Conservation (phyloP, 2,888 invertebrate species). For the Keiferia lycopersicella region DNA sequence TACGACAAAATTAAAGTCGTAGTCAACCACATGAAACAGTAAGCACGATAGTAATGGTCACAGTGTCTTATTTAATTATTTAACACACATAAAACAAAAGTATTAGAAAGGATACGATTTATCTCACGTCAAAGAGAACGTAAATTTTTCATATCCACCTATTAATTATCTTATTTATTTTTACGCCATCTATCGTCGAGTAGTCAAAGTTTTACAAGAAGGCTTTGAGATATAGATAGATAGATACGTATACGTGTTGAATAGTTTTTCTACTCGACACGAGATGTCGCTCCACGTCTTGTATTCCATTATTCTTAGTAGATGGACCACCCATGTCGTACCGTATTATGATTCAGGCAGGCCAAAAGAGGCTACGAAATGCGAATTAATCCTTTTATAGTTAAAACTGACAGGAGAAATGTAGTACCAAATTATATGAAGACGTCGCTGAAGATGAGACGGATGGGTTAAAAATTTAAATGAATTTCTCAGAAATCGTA, state of each 20-base stretch:
- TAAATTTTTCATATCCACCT: background rate
- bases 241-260: background rate
- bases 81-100: background rate
- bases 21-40: background rate
- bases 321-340: slow-evolving; percentile 22
- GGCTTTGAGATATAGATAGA: background rate
- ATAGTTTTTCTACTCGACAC: slow-evolving; percentile 13
- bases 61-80: too few relatives aligned
- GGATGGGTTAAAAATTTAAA: background rate
- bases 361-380: slow-evolving; percentile 6
- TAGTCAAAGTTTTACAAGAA: slow-evolving; percentile 21
- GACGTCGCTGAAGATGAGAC: background rate
- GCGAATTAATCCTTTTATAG: background rate
- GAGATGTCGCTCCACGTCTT: slow-evolving; percentile 32
- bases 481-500: background rate
- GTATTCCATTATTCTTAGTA: too few relatives aligned
- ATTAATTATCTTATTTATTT: background rate
- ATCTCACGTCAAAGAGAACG: background rate
- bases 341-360: background rate
- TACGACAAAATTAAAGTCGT: background rate
- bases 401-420: background rate
- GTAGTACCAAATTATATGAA: background rate
- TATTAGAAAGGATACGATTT: background rate
- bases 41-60: too few relatives aligned
- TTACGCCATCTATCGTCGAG: slow-evolving; percentile 21